Conservation (phyloP, 2,113 vertebrate genomes). For the Noturus placidus region DNA sequence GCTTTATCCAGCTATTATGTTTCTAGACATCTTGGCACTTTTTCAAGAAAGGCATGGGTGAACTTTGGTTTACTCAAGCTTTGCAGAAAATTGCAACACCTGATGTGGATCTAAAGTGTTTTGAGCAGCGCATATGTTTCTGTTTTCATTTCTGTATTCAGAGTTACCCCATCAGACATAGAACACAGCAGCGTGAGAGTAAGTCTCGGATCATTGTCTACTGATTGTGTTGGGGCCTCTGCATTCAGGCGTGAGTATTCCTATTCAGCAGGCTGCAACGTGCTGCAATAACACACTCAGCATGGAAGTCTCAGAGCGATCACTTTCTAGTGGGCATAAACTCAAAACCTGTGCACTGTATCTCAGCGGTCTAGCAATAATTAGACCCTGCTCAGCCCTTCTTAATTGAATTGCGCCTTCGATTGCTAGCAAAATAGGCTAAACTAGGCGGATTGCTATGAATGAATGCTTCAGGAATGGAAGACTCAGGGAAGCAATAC, state of each 20-base stretch:
- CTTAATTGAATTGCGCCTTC: not conserved
- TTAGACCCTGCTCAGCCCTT: conserved; percentile 24
- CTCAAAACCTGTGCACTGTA: conserved; percentile 8
- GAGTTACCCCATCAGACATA: conserved; percentile 21
- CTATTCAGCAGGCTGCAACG: conserved; percentile 34
- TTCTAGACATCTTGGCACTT: not conserved
- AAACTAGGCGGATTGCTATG: not conserved
- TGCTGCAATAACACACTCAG: conserved; percentile 46
- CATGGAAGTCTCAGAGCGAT: conserved; percentile 40
- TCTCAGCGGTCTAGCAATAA: conserved; percentile 6
- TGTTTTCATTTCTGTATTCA: conserved; percentile 15
- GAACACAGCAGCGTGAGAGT: conserved; percentile 16
- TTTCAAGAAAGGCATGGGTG: conserved; percentile 1
- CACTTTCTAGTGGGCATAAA: conserved; percentile 27
- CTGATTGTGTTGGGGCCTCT: conserved; percentile 41
- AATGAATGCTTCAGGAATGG: not conserved
- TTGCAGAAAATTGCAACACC: not conserved
- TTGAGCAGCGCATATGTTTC: conserved; percentile 10
- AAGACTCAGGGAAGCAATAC: not conserved
- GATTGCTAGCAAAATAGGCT: conserved; percentile 10
- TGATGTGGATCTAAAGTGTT: not conserved
- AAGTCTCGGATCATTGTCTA: conserved; percentile 45
- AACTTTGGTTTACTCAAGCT: not conserved
- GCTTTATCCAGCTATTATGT: not conserved
- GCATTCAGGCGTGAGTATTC: conserved; percentile 12